Percentiles rank a stretch among this genome's conserved stretches.
These are phyloP conservation scores for Oreocharis arfaki DNA, from an alignment of 2,113 vertebrate species.

Conservation along the genomic window DNA sequence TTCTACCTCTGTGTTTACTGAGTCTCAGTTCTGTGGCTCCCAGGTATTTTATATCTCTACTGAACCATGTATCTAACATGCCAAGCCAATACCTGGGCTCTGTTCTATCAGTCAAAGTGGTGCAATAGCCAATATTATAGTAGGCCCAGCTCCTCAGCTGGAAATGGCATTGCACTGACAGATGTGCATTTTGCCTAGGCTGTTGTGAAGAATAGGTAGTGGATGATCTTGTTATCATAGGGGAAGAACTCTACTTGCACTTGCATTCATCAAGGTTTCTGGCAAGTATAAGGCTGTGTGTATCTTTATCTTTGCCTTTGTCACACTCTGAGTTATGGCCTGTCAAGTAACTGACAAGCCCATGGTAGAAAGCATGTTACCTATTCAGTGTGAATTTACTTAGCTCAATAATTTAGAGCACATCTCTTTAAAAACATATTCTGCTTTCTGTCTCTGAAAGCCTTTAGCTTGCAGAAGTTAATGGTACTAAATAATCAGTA, in stretches of 20 bases:
- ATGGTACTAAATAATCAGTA: background rate
- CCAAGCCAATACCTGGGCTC: constrained; percentile 73
- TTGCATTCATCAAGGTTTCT: constrained; percentile 67
- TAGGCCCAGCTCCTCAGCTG: constrained; percentile 51
- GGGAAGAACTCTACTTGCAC: constrained; percentile 57
- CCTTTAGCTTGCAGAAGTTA: background rate
- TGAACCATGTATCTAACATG: constrained; percentile 70
- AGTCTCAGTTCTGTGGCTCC: constrained; percentile 68
- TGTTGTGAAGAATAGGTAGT: constrained; percentile 53
- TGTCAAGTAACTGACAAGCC: constrained; percentile 64
- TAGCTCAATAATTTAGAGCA: background rate
- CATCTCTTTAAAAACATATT: background rate
- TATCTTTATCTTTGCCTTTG: constrained; percentile 65
- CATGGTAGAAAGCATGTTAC: constrained; percentile 3
- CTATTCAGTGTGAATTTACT: background rate
- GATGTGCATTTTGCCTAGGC: constrained; percentile 64
- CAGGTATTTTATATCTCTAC: constrained; percentile 81
- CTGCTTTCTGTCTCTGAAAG: background rate
- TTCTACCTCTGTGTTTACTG: constrained; percentile 69
- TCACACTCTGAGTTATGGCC: constrained; percentile 63
- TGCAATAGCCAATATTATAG: constrained; percentile 57
- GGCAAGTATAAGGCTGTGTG: background rate
- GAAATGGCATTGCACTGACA: constrained; percentile 37
- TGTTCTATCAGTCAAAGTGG: constrained; percentile 69
- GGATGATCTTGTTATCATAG: constrained; percentile 49